A percentile compares a stretch with the other conserved stretches of the same genome.
phyloP scores from a whole-genome alignment of 2,113 vertebrate genomes.

The Leptodactylus fuscus region DNA sequence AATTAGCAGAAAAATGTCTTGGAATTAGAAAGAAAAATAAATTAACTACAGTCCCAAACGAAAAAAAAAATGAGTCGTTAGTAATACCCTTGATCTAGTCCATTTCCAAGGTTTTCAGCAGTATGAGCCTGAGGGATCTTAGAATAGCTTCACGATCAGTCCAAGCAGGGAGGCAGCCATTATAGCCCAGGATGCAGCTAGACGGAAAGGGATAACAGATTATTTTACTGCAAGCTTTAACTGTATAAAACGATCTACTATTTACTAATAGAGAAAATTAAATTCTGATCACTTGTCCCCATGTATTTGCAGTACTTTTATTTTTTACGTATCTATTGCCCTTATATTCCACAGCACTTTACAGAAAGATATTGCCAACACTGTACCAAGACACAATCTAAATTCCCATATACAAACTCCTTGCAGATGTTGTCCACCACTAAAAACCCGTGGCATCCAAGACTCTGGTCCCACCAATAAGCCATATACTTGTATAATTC shows the following conservation, averaged over 20 bases:
- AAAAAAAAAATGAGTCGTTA: background rate
- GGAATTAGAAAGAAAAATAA: background rate
- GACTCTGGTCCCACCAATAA: too few species aligned
- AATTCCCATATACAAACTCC: too few species aligned
- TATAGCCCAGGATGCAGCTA: background rate
- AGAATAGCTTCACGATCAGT: conserved; percentile 3
- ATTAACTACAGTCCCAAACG: background rate
- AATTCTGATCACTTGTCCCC: background rate
- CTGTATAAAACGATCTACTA: background rate
- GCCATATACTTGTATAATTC: too few species aligned
- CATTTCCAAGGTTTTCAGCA: background rate
- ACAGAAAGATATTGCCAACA: too few species aligned
- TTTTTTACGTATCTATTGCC: too few species aligned
- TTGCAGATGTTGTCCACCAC: too few species aligned
- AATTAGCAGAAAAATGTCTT: background rate
- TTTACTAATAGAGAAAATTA: background rate
- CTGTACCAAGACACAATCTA: too few species aligned
- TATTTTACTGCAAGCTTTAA: background rate
- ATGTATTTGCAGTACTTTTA: too few species aligned
- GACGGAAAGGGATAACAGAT: background rate
- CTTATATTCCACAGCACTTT: too few species aligned
- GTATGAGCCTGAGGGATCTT: background rate
- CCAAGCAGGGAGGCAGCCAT: background rate
- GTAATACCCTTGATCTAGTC: background rate
- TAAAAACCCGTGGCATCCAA: too few species aligned